Base-by-base conservation (phyloP, 2,113 vertebrate species). In the Plestiodon gilberti region DNA sequence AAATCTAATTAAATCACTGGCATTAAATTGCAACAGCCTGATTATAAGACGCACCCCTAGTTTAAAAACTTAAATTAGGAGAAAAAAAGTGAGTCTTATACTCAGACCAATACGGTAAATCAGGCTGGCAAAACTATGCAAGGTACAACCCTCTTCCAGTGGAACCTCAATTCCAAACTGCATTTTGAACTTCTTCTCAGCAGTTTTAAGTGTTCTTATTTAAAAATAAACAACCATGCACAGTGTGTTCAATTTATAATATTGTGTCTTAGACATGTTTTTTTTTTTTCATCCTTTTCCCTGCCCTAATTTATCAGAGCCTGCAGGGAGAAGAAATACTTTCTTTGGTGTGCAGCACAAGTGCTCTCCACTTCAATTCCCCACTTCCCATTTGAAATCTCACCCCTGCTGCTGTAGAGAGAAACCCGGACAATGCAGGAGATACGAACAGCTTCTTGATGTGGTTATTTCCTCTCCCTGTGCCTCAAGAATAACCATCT, bases 371-470 rank as follows among this genome's bases (percentile, higher is more conserved):
- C 71, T 64, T 62, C 38, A 64, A 65, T 65, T 61, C 71, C 59
- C 71, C 59, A n/a, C 82, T 52, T 76, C 38, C 82, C 82, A 33
- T 75, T 64, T 43, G 30, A 40, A 84, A 61, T 52, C 82, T 84
- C 73, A 76, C 74, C 64, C 83, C 43, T 78, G 83, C 61, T 85
- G 74, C 62, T 35, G 62, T 28, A 13, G 74, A 69, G 23, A 67
- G 59, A 33, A 69, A 55, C n/a, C 43, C 62, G 69, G 62, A 57
- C 83, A 28, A 30, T 67, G 74, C 40, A 38, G 74, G n/a, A 33
- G 62, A 77, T 18, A 55, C 1, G 30, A 25, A 20, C 57, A 62
- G 82, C 82, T 61, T 64, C 70, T 62, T 55, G 73, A 65, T 76
- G 74, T 15, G 61, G 73, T 28, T 38, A 28, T 77, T 77, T 84